Evolutionary conservation across 2,888 invertebrate species (phyloP), one percentile per base, ranked within the genome.

Genomic region (Agriopis marginaria): DNA sequence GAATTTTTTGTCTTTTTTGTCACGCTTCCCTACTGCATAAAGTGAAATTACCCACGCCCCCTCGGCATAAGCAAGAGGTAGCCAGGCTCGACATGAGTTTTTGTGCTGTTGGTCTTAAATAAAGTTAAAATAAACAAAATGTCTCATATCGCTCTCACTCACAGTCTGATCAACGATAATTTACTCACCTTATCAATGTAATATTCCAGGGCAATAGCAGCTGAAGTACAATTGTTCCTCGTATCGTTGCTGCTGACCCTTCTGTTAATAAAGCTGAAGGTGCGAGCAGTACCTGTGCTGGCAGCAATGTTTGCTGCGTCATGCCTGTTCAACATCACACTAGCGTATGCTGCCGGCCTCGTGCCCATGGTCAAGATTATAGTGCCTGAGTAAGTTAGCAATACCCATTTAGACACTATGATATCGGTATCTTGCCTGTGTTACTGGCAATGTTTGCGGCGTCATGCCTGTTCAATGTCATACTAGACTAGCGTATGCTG

Each of bases 141-240:
- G 17, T 23, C 17, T 23, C 17, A 23, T 23, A 23, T 32, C 32
- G 0, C 32, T 49, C 49, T 14, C 49, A 10, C n/a, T 14, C 42
- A 0, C 42, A 44, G 42, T 11, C 12, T 32, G 32, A 32, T 32
- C 32, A 32, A 32, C 32, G 32, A 32, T 5, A 32, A 32, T 32
- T 32, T 32, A 32, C 32, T 32, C 32, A 32, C 32, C 32, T 32
- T 32, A 32, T 32, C 32, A 32, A 32, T 32, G 32, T 32, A 32
- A 49, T 11, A 8, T 59, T 8, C 4, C 66, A 75, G 74, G 75
- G 71, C 68, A 10, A 60, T 77, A 14, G 71, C 75, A 54, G 71
- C 73, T 10, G 74, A 74, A 45, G 71, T 74, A 51, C 77, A 77
- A 54, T 61, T 77, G 7, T 72, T 73, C 55, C 54, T 74, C 3